Percentiles rank a stretch among this genome's conserved stretches.
Evolutionary conservation across 1,140 invertebrate genomes (phyloP).

Genomic region (Eulimnadia texana): DNA sequence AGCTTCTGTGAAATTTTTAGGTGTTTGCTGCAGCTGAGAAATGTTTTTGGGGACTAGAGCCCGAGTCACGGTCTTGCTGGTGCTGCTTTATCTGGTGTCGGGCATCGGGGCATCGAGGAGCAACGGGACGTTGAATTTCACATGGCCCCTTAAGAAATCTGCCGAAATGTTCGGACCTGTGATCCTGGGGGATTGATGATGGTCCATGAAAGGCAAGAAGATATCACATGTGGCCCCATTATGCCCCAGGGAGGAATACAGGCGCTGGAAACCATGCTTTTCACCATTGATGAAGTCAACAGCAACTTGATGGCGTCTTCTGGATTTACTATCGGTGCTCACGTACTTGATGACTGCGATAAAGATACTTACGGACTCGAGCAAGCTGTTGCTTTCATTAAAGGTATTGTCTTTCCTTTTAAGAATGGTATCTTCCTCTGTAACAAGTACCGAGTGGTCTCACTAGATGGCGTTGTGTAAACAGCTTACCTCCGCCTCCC

Average conservation of each 20-base stretch:
- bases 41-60: too few relatives aligned
- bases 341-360: conserved; percentile 89
- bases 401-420: conserved; percentile 44
- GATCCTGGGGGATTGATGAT: conserved; percentile 80
- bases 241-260: conserved; percentile 86
- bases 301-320: conserved; percentile 42
- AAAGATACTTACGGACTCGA: conserved; percentile 91
- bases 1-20: too few relatives aligned
- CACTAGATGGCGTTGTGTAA: too few relatives aligned
- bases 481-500: too few relatives aligned
- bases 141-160: conserved; percentile 74
- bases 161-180: conserved; percentile 67
- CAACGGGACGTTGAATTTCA: too few relatives aligned
- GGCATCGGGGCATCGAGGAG: too few relatives aligned
- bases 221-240: conserved; percentile 71
- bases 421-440: too few relatives aligned
- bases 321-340: conserved; percentile 66
- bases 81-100: too few relatives aligned
- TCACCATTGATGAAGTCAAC: conserved; percentile 75
- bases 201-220: conserved; percentile 77
- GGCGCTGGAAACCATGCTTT: conserved; percentile 82
- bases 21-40: too few relatives aligned
- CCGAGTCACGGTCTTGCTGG: too few relatives aligned
- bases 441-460: too few relatives aligned
- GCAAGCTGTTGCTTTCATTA: conserved; percentile 93